Evolutionary conservation across 2,113 vertebrate species (phyloP).

Genomic region (Thryonomys swinderianus): DNA sequence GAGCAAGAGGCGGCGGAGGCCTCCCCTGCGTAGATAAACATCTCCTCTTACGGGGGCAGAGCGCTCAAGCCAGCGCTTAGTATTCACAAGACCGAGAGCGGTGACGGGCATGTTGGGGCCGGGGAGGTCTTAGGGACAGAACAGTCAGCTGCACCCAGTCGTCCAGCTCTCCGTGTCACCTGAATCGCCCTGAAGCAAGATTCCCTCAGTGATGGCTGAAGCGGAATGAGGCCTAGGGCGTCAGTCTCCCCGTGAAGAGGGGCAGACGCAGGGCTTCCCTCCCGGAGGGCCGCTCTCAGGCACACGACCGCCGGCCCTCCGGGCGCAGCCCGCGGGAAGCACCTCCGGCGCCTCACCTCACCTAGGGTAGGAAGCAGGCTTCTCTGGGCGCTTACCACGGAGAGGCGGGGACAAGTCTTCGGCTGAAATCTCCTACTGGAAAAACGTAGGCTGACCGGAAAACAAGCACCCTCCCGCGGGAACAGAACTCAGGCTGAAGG

Average conservation of each 20-base stretch:
- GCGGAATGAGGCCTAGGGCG: background rate
- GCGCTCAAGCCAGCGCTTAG: background rate
- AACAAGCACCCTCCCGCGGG: background rate
- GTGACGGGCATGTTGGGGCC: background rate
- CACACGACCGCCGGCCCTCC: background rate
- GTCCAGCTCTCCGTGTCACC: background rate
- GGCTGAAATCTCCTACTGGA: background rate
- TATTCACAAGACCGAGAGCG: background rate
- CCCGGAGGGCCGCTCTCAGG: background rate
- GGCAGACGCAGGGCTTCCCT: background rate
- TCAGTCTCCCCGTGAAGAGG: background rate
- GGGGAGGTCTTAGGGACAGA: background rate
- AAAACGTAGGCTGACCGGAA: background rate
- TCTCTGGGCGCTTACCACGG: background rate
- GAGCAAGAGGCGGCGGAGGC: background rate
- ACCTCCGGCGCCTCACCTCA: background rate
- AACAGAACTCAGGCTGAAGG: constrained; percentile 16
- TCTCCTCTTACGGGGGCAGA: background rate
- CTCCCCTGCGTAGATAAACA: background rate
- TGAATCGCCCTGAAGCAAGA: background rate
- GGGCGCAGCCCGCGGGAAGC: rapidly evolving
- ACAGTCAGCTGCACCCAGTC: background rate
- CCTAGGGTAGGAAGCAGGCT: background rate
- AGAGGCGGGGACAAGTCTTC: background rate
- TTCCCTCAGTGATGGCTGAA: background rate